Conservation (phyloP, 2,888 invertebrate genomes). For the Opisthograptis luteolata region DNA sequence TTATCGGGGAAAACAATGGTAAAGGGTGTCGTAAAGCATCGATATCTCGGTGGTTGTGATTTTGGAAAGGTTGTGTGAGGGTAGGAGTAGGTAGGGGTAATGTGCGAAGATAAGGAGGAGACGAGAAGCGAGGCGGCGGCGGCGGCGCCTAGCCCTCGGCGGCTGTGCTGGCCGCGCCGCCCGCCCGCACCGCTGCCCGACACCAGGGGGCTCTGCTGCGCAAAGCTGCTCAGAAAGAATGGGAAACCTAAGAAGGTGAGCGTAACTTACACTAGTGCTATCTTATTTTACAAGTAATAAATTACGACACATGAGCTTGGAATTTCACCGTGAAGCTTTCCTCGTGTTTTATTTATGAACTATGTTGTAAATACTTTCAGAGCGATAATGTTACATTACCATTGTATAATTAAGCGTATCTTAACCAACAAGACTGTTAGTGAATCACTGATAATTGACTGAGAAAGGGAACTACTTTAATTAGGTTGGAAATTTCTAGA, state of each 20-base stretch:
- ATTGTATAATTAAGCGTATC: neutral
- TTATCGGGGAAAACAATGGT: slow-evolving; percentile 78
- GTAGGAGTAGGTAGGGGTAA: slow-evolving; percentile 55
- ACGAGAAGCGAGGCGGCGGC: slow-evolving; percentile 65
- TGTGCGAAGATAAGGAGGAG: slow-evolving; percentile 82
- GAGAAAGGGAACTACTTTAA: too few species aligned
- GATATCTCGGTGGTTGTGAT: slow-evolving; percentile 75
- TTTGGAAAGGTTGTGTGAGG: slow-evolving; percentile 66
- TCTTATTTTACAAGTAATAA: slow-evolving; percentile 20
- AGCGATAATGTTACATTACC: neutral
- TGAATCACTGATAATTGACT: too few species aligned
- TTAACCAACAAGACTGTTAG: too few species aligned
- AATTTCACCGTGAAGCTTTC: slow-evolving; percentile 9
- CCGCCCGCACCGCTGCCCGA: slow-evolving; percentile 85
- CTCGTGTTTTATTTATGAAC: slow-evolving; percentile 26
- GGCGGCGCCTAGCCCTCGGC: slow-evolving; percentile 61
- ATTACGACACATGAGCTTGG: slow-evolving; percentile 16
- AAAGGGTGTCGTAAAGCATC: slow-evolving; percentile 76
- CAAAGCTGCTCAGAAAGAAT: slow-evolving; percentile 91
- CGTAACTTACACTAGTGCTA: slow-evolving; percentile 16
- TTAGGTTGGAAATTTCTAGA: neutral
- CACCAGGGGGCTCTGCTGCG: slow-evolving; percentile 92
- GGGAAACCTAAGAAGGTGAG: slow-evolving; percentile 92
- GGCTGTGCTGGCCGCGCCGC: slow-evolving; percentile 73
- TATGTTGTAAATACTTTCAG: slow-evolving; percentile 5